Evolutionary conservation across 2,888 invertebrate species (phyloP).

Genomic region (Ecdyonurus torrentis): DNA sequence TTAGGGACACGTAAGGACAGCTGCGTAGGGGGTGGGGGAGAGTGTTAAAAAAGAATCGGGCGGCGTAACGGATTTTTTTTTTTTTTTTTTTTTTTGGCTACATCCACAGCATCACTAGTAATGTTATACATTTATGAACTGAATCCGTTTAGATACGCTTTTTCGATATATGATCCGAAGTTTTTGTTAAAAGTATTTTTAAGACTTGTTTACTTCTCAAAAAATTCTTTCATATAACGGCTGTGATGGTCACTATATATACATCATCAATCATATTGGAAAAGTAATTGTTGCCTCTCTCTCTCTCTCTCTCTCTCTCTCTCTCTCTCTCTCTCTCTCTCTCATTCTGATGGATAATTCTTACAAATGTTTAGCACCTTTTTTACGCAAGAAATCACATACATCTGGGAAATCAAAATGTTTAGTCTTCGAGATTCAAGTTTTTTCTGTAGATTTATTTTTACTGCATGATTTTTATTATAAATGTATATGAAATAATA

Average conservation of each 20-base stretch:
- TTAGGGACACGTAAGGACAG: neutral
- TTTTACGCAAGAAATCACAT: neutral
- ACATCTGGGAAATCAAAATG: neutral
- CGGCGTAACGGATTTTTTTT: neutral
- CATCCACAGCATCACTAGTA: too few relatives aligned
- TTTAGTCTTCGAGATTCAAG: too few relatives aligned
- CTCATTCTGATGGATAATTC: neutral
- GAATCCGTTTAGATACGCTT: neutral
- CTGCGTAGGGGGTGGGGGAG: neutral
- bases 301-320: too few relatives aligned
- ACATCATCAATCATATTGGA: neutral
- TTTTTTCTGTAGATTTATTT: too few relatives aligned
- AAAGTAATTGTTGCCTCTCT: neutral
- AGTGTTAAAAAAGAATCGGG: too few relatives aligned
- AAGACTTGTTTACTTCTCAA: neutral
- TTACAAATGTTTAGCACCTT: neutral
- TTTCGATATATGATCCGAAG: neutral
- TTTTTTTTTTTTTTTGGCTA: too few relatives aligned
- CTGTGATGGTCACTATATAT: neutral
- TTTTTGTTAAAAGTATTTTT: neutral
- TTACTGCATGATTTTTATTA: too few relatives aligned
- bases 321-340: too few relatives aligned
- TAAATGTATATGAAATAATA: too few relatives aligned
- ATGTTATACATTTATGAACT: too few relatives aligned
- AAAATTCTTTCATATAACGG: neutral